These are phyloP conservation scores for Chironomus tepperi DNA, from an alignment of 1,140 invertebrate genomes.

Conservation along the genomic window DNA sequence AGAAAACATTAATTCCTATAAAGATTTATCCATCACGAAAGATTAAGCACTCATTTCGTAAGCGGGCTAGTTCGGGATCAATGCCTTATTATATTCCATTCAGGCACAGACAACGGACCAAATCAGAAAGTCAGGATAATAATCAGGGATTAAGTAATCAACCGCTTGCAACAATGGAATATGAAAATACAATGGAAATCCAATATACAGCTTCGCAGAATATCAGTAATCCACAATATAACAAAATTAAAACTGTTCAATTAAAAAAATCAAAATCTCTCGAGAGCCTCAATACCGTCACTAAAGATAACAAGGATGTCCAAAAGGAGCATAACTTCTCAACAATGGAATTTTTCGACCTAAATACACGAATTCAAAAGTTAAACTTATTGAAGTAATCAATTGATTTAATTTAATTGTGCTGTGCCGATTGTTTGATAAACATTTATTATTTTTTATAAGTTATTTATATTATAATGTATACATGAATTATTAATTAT, in stretches of 20 bases:
- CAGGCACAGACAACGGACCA: not conserved
- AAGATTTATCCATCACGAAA: not conserved
- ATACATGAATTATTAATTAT: not conserved
- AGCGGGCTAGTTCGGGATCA: not conserved
- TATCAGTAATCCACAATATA: conserved; percentile 6
- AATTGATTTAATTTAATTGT: not conserved
- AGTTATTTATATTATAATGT: not conserved
- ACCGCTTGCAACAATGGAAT: not conserved
- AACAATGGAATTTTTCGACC: not conserved
- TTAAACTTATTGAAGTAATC: not conserved
- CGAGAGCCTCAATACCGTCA: not conserved
- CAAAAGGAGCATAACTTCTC: not conserved
- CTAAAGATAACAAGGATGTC: not conserved
- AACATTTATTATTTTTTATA: not conserved
- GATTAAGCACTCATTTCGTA: not conserved
- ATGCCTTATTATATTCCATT: conserved; percentile 2
- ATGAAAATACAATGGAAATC: not conserved
- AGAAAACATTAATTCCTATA: not conserved
- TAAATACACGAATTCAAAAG: not conserved
- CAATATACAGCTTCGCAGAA: not conserved
- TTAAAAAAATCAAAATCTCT: conserved; percentile 19
- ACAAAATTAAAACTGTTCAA: conserved; percentile 17
- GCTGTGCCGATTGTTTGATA: not conserved
- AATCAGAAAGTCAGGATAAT: not conserved
- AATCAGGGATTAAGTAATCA: not conserved